Base-by-base conservation (phyloP, 2,113 vertebrate species). In the Electrona antarctica region DNA sequence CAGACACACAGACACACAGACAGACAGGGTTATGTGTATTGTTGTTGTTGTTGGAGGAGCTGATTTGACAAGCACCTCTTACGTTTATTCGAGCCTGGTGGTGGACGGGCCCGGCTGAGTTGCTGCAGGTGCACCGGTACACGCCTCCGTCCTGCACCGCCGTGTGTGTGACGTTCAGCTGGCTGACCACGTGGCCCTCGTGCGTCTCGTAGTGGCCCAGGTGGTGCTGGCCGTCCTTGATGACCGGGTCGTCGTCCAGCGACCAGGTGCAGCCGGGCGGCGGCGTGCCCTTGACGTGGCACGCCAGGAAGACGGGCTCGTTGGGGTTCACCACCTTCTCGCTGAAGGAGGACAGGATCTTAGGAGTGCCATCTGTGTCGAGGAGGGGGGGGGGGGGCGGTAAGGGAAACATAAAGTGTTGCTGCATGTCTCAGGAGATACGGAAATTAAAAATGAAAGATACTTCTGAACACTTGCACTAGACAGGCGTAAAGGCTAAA, bases 21-120 rank as follows among this genome's bases (percentile, higher is more conserved):
- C n/a, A 67, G 33, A 67, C 54, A 66, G 14, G 21, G 7, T 79
- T 92, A 92, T 86, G 89, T 91, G 83, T 90, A 85, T 88, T 91
- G 85, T 92, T 88, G 90, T 88, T 78, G 46, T 91, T 93, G 21
- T 98, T 97, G 94, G 96, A 99, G 95, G 95, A 98, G 96, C 94
- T 97, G 96, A 98, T 98, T 95, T 96, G 98, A 98, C 98, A 99
- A 99, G 98, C 98, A 99, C 97, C 98, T 99, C 98, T 99, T 99
- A 99, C 98, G 98, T 99, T 99, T 99, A 99, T 99, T 97, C 97
- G 98, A 97, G 98, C 97, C 98, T 99, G 98, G 96, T 99, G 98
- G 88, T 93, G 94, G 95, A 98, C 94, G 91, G 96, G 95, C 93
- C 97, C 97, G 3, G 98, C 98, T 58, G 97, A 98, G 92, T 99